Evolutionary conservation across 2,797 vertebrate genomes (phyloP).

Genomic region (Diplodus sargus): DNA sequence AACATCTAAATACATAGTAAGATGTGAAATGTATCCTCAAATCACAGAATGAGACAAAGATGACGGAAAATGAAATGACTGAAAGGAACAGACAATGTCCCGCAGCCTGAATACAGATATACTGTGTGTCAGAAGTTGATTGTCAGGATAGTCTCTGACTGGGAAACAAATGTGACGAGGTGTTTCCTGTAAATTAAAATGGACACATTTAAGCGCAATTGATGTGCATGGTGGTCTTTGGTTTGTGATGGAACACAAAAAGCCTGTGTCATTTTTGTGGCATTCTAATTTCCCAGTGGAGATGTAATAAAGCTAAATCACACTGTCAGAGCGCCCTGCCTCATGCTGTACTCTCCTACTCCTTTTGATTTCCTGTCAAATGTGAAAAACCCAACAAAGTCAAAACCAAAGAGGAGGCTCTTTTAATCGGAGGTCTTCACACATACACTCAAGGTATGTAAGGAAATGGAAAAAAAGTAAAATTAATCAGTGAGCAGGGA

Average conservation of each 20-base stretch:
- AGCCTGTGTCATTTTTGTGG: not conserved
- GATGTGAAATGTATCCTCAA: conserved; percentile 1
- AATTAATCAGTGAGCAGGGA: conserved; percentile 16
- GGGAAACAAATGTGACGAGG: conserved; percentile 4
- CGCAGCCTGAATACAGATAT: conserved; percentile 13
- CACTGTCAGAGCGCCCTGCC: not conserved
- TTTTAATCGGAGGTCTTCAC: not conserved
- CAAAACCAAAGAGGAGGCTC: not conserved
- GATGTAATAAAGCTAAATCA: conserved; percentile 28
- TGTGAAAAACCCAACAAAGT: not conserved
- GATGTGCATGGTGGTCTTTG: not conserved
- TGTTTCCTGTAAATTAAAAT: conserved; percentile 21
- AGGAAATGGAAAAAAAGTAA: not conserved
- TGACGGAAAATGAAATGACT: conserved; percentile 2
- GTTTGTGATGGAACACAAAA: conserved; percentile 11
- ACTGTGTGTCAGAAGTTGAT: not conserved
- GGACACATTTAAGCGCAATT: not conserved
- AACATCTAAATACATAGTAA: conserved; percentile 3
- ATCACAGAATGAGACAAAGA: conserved; percentile 6
- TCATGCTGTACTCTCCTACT: conserved; percentile 4
- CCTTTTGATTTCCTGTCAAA: not conserved
- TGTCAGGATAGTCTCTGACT: conserved; percentile 3
- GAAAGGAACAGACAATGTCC: conserved; percentile 6
- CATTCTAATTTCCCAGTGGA: conserved; percentile 24
- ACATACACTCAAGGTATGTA: not conserved